Base-by-base conservation (phyloP, 1,140 invertebrate species). In the Conopomorpha cramerella region DNA sequence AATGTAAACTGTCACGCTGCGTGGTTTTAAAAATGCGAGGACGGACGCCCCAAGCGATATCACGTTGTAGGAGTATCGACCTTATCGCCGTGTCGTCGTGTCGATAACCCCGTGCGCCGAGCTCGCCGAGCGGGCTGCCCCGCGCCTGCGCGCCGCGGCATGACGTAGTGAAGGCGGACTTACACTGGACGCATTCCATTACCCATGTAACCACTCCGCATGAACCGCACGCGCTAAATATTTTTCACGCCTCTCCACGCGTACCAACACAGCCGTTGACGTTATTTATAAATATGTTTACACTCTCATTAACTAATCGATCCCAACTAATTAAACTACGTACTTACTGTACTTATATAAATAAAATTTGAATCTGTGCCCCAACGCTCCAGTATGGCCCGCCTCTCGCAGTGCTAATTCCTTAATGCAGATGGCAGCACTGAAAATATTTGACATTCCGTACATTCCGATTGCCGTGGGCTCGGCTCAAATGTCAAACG, bases 401-500 rank as follows among this genome's bases (percentile, higher is more conserved):
- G 68, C 66, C 65, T 54, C 50, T 51, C 10, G 26, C 19, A 27
- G 27, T 60, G 52, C 36, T 55, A 34, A 72, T 72, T 66, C 65
- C 59, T 45, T 44, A 43, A 47, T 46, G 66, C 46, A 77, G 72
- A 68, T 77, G 77, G 77, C 73, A 56, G 64, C 67, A 74, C 64
- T 63, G 57, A 62, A 76, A 70, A 74, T 77, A 73, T 70, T 74
- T 76, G 55, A 70, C 77, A 79, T 79, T 76, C 77, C 74, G 27
- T 41, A 52, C 54, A 77, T 76, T 76, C 77, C 77, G 48, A 58
- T 59, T 52, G 63, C 59, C 54, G 72, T 76, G 71, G 70, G 68
- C 71, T 67, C 71, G 72, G 67, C 74, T 73, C 77, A 79, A 79
- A 79, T 78, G 77, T 79, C 77, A 79, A 78, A 79, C 67, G 62